Conservation (phyloP, 2,797 vertebrate genomes). For the Aselliscus stoliczkanus region DNA sequence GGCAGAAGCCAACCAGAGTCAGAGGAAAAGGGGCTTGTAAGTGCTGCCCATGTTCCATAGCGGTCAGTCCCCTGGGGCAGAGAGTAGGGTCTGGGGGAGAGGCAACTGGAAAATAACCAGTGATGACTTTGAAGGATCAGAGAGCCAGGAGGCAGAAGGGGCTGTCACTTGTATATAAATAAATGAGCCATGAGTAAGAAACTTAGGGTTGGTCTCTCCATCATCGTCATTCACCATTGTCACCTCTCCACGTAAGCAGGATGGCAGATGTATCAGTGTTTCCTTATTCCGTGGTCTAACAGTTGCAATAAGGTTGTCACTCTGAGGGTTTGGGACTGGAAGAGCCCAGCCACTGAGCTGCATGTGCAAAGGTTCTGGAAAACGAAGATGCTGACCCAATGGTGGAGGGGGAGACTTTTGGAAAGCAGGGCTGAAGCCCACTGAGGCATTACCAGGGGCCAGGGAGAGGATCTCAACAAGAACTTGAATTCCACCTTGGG, state of each 20-base stretch:
- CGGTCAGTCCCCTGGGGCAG: neutral
- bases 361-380: neutral
- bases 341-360: neutral
- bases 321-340: neutral
- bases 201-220: too few species aligned
- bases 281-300: neutral
- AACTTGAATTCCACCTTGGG: neutral
- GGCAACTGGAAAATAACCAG: neutral
- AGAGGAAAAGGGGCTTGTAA: neutral
- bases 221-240: neutral
- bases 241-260: neutral
- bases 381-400: neutral
- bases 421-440: neutral
- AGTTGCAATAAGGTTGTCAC: neutral
- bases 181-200: neutral
- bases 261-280: too few species aligned
- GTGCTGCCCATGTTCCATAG: neutral
- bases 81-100: neutral
- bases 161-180: neutral
- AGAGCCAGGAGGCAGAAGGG: neutral
- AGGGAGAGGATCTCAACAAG: neutral
- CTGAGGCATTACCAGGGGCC: neutral
- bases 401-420: neutral
- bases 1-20: neutral
- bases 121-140: neutral